These are phyloP conservation scores for Gulo gulo DNA, from an alignment of 2,113 vertebrate genomes.

Conservation along the genomic window DNA sequence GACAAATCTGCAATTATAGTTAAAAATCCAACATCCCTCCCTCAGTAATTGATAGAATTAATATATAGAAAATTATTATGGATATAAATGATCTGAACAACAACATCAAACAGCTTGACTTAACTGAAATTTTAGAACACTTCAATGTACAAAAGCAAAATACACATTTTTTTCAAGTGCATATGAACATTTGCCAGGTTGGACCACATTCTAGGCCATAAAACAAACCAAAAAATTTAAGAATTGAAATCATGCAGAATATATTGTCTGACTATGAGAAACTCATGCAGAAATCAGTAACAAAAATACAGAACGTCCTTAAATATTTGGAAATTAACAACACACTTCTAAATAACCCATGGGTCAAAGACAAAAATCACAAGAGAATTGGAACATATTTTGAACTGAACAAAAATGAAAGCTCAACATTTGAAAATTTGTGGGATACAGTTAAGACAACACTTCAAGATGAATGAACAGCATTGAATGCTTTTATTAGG, in stretches of 20 bases:
- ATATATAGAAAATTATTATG: neutral
- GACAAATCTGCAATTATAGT: neutral
- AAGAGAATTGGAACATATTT: neutral
- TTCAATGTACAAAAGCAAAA: neutral
- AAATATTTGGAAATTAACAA: neutral
- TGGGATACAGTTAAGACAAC: neutral
- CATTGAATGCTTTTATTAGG: neutral
- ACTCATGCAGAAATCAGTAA: neutral
- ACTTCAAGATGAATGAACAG: neutral
- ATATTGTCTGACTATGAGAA: neutral
- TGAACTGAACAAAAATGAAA: slow-evolving; percentile 23
- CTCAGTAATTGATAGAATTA: neutral
- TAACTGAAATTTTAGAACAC: neutral
- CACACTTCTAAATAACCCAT: neutral
- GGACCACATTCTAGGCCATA: neutral
- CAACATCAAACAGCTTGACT: neutral
- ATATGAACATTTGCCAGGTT: neutral
- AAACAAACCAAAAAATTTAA: neutral
- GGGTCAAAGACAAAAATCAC: neutral
- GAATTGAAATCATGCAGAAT: neutral
- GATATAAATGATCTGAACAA: neutral
- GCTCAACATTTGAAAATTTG: neutral
- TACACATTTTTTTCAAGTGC: neutral
- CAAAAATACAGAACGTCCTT: neutral
- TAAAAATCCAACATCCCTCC: neutral